Percentiles rank a stretch among this genome's conserved stretches.
Conservation (phyloP, 2,113 vertebrate genomes). For the Hippocampus guttulatus region DNA sequence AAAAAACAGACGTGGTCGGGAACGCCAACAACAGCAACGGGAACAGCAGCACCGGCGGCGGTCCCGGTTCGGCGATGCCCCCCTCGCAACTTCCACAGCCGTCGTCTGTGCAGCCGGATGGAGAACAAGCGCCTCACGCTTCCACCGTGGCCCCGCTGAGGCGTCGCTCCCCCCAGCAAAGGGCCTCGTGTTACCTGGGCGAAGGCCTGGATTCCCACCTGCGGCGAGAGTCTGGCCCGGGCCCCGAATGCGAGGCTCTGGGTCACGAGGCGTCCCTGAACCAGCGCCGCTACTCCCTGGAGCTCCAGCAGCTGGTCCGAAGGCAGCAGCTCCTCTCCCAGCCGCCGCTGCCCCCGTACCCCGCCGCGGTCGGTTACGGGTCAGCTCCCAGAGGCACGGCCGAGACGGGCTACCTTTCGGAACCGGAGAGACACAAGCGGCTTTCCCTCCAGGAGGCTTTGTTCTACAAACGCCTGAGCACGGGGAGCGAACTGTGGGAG, state of each 20-base stretch:
- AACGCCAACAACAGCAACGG: constrained; percentile 71
- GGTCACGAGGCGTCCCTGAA: constrained; percentile 60
- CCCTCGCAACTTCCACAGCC: constrained; percentile 51
- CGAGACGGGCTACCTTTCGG: constrained; percentile 66
- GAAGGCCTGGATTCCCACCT: constrained; percentile 64
- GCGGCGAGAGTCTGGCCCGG: constrained; percentile 59
- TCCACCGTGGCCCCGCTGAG: constrained; percentile 63
- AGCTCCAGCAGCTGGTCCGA: constrained; percentile 73
- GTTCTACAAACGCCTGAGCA: constrained; percentile 73
- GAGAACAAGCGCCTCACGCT: constrained; percentile 49
- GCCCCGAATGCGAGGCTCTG: constrained; percentile 58
- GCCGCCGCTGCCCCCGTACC: constrained; percentile 62
- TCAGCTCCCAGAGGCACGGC: constrained; percentile 45
- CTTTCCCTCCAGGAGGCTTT: constrained; percentile 75
- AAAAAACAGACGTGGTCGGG: constrained; percentile 75
- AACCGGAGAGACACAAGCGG: constrained; percentile 76
- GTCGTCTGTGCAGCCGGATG: constrained; percentile 39
- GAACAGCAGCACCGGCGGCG: constrained; percentile 43
- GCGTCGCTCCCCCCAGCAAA: constrained; percentile 67
- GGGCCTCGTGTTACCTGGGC: constrained; percentile 66
- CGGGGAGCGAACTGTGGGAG: constrained; percentile 75
- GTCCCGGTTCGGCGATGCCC: constrained; percentile 42
- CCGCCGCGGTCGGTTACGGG: constrained; percentile 35
- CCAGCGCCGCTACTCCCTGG: constrained; percentile 74
- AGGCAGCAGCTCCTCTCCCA: constrained; percentile 74